Base-by-base conservation (phyloP, 2,113 vertebrate species). In the Phainopepla nitens region DNA sequence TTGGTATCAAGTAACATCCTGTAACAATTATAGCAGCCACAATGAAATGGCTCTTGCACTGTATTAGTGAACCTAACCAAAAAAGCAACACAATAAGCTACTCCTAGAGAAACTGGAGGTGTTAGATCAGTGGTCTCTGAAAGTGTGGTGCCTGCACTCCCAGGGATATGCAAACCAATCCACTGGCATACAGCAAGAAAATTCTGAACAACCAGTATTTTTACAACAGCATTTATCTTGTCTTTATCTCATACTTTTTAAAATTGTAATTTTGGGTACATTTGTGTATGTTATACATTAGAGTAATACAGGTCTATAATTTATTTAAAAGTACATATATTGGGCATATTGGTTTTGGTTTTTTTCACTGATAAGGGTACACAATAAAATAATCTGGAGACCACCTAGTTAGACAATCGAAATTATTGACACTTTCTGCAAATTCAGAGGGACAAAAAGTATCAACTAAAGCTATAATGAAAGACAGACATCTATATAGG, bases 131-230 rank as follows among this genome's bases (percentile, higher is more conserved):
- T 42, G 23, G 25, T 58, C 60, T 79, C 23, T 0, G 0, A 82
- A 82, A 90, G 29, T 5, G 8, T 31, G 28, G 35, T 42, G 18
- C 57, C 24, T 1, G 3, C 5, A 61, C 2, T 5, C 10, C 9
- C 2, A 0, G 8, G 3, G 12, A 19, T 36, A 73, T 0, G 0
- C 27, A 88, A 39, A 82, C 47, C 27, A 76, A 79, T 39, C 24
- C 61, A 65, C 22, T 49, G 11, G 24, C 6, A 9, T 24, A 29
- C 33, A 73, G 54, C 18, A 91, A 31, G 36, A 45, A 80, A 80
- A 39, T 27, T 39, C 24, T 29, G 7, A 60, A 64, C 13, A 35
- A 29, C 17, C 3, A 27, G 1, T 73, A n/a, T 60, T 76, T 82
- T 58, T 5, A 23, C 68, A 93, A 35, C 11, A 56, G 23, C 15